A percentile compares a stretch with the other conserved stretches of the same genome.
These are phyloP conservation scores for Diglossa cyanea DNA, from an alignment of 2,797 vertebrate genomes.

Conservation along the genomic window DNA sequence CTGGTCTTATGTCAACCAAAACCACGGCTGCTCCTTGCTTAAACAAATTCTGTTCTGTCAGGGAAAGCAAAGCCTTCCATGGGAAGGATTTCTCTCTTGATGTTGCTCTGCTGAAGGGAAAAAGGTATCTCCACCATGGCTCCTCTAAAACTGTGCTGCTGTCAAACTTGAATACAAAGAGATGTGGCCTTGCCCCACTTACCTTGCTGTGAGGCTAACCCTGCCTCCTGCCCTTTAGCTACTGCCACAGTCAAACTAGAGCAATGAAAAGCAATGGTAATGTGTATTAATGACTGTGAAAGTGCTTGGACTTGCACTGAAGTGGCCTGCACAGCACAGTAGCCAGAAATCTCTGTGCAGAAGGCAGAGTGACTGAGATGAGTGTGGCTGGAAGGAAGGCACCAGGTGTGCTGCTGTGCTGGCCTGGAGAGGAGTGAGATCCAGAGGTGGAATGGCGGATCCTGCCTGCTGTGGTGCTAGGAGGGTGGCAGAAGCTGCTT, in stretches of 20 bases:
- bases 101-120: background rate
- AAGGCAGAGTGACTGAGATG: background rate
- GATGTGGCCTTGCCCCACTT: background rate
- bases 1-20: background rate
- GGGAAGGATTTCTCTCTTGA: background rate
- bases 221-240: conserved; percentile 2
- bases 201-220: background rate
- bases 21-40: background rate
- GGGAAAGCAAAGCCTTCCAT: background rate
- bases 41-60: background rate
- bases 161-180: background rate
- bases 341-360: too few species aligned
- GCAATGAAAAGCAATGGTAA: background rate
- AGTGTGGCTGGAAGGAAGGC: background rate
- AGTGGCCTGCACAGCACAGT: background rate
- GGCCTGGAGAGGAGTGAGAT: background rate
- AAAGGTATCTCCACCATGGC: background rate
- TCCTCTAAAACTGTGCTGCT: background rate
- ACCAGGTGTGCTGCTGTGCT: background rate
- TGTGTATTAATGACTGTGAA: background rate
- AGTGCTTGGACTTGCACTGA: background rate
- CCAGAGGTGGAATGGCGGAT: rapidly evolving
- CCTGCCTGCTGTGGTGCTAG: background rate
- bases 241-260: background rate
- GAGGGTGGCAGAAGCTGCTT: background rate